Percentiles rank a stretch among this genome's conserved stretches.
Evolutionary conservation across 2,888 invertebrate species (phyloP).

Genomic region (Pimpla rufipes): DNA sequence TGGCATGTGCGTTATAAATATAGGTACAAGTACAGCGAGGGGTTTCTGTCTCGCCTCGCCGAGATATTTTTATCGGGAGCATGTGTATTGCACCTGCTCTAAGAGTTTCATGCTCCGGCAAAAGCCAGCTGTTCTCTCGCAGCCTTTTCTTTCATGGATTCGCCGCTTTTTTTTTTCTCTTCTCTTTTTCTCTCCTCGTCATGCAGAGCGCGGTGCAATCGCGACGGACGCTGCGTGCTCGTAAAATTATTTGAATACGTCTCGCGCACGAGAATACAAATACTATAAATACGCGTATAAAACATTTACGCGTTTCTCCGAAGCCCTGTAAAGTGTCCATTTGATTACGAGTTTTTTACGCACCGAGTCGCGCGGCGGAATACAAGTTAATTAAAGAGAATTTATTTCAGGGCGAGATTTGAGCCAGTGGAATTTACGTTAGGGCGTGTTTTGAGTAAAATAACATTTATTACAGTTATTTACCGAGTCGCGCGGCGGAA

Average conservation of each 20-base stretch:
- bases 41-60: conserved; percentile 30
- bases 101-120: conserved; percentile 58
- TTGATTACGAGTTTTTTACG: too few species aligned
- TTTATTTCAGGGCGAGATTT: too few species aligned
- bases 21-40: not conserved
- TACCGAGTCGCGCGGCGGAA: too few species aligned
- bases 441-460: too few species aligned
- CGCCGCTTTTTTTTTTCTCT: conserved; percentile 26
- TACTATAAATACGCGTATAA: not conserved
- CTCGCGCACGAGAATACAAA: not conserved
- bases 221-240: not conserved
- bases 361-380: too few species aligned
- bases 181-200: not conserved
- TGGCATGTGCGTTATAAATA: conserved; percentile 1
- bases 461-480: too few species aligned
- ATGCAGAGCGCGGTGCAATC: conserved; percentile 28
- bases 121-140: conserved; percentile 63
- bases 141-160: conserved; percentile 58
- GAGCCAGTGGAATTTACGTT: too few species aligned
- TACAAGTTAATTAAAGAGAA: too few species aligned
- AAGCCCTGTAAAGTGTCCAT: too few species aligned
- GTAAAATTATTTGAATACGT: conserved; percentile 22
- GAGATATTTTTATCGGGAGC: conserved; percentile 63
- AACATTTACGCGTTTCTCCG: too few species aligned
- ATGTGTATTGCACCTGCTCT: conserved; percentile 67